Base-by-base conservation (phyloP, 1,140 invertebrate genomes). In the Pachypsylla venusta region DNA sequence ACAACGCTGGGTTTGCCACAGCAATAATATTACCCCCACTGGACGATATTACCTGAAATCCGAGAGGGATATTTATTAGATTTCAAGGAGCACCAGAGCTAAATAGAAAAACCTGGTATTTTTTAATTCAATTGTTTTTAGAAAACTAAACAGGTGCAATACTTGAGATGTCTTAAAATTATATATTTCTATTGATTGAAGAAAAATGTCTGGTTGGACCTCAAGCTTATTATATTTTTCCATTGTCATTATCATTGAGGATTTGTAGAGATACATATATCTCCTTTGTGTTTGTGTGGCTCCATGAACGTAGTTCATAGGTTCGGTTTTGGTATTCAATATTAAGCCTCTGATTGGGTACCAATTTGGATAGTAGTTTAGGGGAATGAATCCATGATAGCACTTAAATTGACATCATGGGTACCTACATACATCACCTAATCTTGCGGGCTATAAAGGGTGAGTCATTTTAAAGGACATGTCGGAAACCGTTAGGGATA, bases 1-100 rank as follows among this genome's bases (percentile, higher is more conserved):
- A 77, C 61, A 90, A 73, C 1, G 87, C 87, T 14, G 87, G 87
- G 76, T 89, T 89, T 7, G 87, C 84, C 1, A 90, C 87, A 0
- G 87, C 87, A 66, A 90, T 90, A 64, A 90, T 89, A 70, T 87
- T 86, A 67, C 85, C 84, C 1, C 85, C 86, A 22, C 85, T 81
- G 0, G 86, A 84, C 0, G 87, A 83, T 63, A 89, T 85, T 56
- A 90, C 82, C 76, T 88, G 73, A 13, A 68, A 64, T 27, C 56
- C 56, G 56, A 58, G 40, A 62, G 58, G 56, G 14, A 55, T 53
- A 58, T 28, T 35, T 26, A 13, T 48, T 25, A 13, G 14, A 19
- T 25, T 14, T 27, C 27, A 14, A 56, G 26, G 30, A 56, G 22
- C 24, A 12, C 30, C 54, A 19, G 26, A 26, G 22, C 20, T 56